Conservation (phyloP, 2,113 vertebrate genomes). For the Coptodon bakossiorum region DNA sequence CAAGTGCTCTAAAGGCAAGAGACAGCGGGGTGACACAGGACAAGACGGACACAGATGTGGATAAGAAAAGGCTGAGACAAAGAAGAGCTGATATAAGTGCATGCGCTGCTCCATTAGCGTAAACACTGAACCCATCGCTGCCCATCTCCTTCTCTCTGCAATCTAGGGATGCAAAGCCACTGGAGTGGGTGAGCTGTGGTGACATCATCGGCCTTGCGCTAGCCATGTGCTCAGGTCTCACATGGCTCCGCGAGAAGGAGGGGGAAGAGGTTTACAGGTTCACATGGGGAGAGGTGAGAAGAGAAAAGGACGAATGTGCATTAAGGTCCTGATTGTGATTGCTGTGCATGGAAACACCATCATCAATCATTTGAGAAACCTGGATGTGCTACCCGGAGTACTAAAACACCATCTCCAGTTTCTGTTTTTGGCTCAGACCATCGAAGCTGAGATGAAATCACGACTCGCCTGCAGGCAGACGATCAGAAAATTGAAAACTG, state of each 20-base stretch:
- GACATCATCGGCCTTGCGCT: constrained; percentile 54
- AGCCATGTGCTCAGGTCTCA: constrained; percentile 73
- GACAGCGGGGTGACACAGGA: not conserved
- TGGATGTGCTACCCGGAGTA: not conserved
- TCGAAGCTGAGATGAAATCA: not conserved
- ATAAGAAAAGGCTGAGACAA: not conserved
- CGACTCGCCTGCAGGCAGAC: not conserved
- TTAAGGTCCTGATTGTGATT: not conserved
- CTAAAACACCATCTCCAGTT: not conserved
- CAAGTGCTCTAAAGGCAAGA: not conserved
- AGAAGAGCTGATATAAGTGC: not conserved
- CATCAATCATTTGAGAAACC: not conserved
- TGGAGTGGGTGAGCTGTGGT: constrained; percentile 9
- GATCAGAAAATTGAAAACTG: not conserved
- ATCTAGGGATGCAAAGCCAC: not conserved
- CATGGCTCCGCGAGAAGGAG: constrained; percentile 52
- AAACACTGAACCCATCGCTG: not conserved
- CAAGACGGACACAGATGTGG: not conserved
- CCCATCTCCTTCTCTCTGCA: not conserved
- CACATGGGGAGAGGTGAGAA: not conserved
- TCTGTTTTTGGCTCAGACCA: not conserved
- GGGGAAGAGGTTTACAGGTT: not conserved
- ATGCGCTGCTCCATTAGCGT: not conserved
- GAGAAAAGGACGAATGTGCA: not conserved
- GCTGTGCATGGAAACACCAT: not conserved